These are phyloP conservation scores for Apotomis capreana DNA, from an alignment of 2,888 invertebrate genomes.

Conservation along the genomic window DNA sequence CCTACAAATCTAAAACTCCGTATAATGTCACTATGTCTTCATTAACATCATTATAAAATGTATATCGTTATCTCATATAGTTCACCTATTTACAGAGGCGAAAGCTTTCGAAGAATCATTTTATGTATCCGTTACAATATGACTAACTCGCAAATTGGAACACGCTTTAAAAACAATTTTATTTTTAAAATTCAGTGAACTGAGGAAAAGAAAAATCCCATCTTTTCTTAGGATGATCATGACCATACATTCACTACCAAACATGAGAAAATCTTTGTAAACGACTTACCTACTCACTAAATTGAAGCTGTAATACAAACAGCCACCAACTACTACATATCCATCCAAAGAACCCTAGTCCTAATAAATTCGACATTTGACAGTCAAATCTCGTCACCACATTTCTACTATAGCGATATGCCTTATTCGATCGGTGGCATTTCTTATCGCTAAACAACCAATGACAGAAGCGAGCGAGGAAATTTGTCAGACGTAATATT, in stretches of 20 bases:
- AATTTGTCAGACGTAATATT: no score
- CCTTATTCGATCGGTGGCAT: no score
- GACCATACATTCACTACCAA: no score
- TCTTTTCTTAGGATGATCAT: no score
- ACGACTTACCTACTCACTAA: background rate
- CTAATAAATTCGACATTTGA: no score
- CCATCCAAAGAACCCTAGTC: background rate
- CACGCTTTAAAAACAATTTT: slow-evolving; percentile 50
- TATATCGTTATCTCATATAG: slow-evolving; percentile 31
- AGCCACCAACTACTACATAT: background rate
- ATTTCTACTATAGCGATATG: no score
- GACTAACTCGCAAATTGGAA: slow-evolving; percentile 51
- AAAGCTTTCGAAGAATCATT: slow-evolving; percentile 40
- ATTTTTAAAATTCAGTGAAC: slow-evolving; percentile 47
- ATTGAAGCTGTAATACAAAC: background rate
- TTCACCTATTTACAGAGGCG: slow-evolving; percentile 43
- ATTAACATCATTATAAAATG: slow-evolving; percentile 28
- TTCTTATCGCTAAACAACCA: no score
- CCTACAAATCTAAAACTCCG: slow-evolving; percentile 20
- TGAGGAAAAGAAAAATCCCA: background rate
- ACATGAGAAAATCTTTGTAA: background rate
- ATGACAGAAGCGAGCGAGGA: no score
- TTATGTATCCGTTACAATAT: slow-evolving; percentile 44
- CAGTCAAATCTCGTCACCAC: no score
- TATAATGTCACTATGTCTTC: slow-evolving; percentile 18